Base-by-base conservation (phyloP, 2,888 invertebrate genomes). In the Pachydiplax longipennis region DNA sequence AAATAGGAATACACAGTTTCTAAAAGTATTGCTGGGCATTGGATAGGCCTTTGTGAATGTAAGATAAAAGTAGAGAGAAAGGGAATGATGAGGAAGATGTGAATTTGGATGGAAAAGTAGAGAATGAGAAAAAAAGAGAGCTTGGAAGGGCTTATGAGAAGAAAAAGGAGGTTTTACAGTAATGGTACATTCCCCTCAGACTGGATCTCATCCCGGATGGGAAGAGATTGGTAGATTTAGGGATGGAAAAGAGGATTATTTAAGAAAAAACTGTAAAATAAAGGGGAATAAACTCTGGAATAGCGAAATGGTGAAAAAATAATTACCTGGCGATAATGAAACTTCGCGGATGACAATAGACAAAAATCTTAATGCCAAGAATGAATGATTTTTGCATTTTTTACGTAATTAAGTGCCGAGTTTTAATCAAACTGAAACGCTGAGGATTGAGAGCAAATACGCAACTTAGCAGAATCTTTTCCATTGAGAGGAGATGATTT, bases 221-320 rank as follows among this genome's bases (percentile, higher is more conserved):
- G 61, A 61, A 87, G 35, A 40, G 53, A 13, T 65, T 65, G 87
- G 61, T 58, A 61, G 87, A 87, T 61, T 37, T 58, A 61, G 58
- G 44, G n/a, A 87, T 35, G 87, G 87, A 37, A 87, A 87, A 87
- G 87, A 87, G 87, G 87, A 87, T 87, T 87, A 87, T 87, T 65
- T 61, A 35, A 87, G 37, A n/a, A 87, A 87, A 87, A 87, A 61
- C 31, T 15, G 22, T 35, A 12, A 37, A 37, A 37, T 58, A 87
- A 65, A 87, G 65, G 53, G 35, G n/a, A 35, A 81, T 53, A 53
- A 53, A 53, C 53, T 31, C 73, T 31, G 73, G 53, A 31, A n/a
- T 10, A 22, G n/a, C 25, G 25, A 25, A 65, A 65, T 65, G 65
- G 25, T n/a, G 65, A 31, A 31, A 73, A 73, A 73, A 73, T 73